These are phyloP conservation scores for Andricus grossulariae DNA, from an alignment of 1,140 invertebrate genomes.

Conservation along the genomic window DNA sequence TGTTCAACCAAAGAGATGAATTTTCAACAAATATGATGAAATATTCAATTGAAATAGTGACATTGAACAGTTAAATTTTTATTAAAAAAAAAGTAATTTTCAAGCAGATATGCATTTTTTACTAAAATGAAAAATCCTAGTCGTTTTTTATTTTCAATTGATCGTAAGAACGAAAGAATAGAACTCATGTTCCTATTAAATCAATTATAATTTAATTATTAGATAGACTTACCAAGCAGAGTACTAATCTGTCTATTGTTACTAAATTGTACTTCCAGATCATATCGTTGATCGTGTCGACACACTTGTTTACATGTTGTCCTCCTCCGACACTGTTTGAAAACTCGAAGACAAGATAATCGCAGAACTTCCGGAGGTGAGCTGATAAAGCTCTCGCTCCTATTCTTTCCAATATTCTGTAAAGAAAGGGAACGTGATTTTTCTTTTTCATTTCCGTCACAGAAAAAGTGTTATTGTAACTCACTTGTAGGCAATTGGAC, in stretches of 20 bases:
- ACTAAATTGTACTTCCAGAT: conserved; percentile 99
- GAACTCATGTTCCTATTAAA: too few species aligned
- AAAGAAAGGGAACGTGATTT: conserved; percentile 49
- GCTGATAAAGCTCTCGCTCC: conserved; percentile 92
- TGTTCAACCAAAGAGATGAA: too few species aligned
- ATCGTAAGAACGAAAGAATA: too few species aligned
- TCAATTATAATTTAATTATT: conserved; percentile 35
- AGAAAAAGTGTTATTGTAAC: conserved; percentile 49
- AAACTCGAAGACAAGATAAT: conserved; percentile 95
- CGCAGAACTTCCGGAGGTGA: conserved; percentile 95
- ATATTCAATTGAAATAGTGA: too few species aligned
- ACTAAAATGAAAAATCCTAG: too few species aligned
- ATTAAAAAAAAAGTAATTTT: too few species aligned
- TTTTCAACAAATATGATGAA: too few species aligned
- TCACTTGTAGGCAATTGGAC: conserved; percentile 95
- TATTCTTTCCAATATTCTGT: conserved; percentile 93
- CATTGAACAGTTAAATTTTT: too few species aligned
- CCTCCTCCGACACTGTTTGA: conserved; percentile 89
- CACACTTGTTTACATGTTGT: conserved; percentile 92
- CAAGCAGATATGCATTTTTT: too few species aligned
- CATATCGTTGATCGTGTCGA: conserved; percentile 96
- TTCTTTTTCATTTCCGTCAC: too few species aligned
- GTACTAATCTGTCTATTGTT: conserved; percentile 92
- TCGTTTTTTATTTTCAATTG: too few species aligned
- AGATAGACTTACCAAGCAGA: conserved; percentile 85